These are phyloP conservation scores for Caiman crocodilus DNA, from an alignment of 2,797 vertebrate species.

Conservation along the genomic window DNA sequence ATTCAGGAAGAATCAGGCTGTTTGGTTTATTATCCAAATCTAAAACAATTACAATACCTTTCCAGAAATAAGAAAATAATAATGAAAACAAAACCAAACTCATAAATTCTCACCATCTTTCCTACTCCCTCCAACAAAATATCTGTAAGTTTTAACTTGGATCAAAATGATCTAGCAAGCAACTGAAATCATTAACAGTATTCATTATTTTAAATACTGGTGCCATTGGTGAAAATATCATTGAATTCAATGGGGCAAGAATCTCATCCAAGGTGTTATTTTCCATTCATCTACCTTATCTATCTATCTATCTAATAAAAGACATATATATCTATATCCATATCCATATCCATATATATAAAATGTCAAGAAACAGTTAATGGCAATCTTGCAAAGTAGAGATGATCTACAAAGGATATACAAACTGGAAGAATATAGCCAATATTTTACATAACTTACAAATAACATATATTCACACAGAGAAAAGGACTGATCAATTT, in stretches of 20 bases:
- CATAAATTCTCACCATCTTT: too few species aligned
- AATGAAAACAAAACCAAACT: neutral
- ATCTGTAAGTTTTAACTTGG: rapidly evolving
- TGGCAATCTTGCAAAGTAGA: neutral
- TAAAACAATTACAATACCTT: neutral
- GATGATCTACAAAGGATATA: neutral
- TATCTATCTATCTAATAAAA: too few species aligned
- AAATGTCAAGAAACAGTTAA: neutral
- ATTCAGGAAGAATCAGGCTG: neutral
- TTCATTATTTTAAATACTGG: neutral
- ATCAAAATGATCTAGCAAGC: neutral
- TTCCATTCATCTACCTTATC: too few species aligned
- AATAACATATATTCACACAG: neutral
- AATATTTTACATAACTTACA: neutral
- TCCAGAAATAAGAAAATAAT: neutral
- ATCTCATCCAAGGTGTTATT: too few species aligned
- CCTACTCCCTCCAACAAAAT: neutral
- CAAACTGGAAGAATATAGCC: neutral
- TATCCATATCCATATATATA: too few species aligned
- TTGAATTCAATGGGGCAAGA: too few species aligned
- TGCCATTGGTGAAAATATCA: neutral
- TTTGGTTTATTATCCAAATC: neutral
- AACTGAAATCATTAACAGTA: neutral
- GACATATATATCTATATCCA: too few species aligned
- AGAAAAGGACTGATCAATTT: neutral